Evolutionary conservation across 2,888 invertebrate species (phyloP).

Genomic region (Amblyteles armatorius): DNA sequence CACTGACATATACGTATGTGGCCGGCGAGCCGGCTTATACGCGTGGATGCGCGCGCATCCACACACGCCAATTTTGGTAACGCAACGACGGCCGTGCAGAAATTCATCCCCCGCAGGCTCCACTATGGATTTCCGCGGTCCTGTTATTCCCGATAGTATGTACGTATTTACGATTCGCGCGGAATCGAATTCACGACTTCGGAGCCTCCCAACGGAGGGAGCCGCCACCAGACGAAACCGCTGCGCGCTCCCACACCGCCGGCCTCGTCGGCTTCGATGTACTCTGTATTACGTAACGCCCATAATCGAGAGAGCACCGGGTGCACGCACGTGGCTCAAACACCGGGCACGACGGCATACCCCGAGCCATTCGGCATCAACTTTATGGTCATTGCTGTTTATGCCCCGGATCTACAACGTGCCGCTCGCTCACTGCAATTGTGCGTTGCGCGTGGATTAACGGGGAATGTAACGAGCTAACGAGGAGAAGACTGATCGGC

Average conservation of each 20-base stretch:
- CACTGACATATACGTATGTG: too few species aligned
- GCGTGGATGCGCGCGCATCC: background rate
- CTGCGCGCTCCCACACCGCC: slow-evolving; percentile 29
- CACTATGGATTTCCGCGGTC: slow-evolving; percentile 44
- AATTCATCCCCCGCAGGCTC: slow-evolving; percentile 29
- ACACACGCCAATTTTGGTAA: slow-evolving; percentile 4
- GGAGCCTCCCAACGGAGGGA: slow-evolving; percentile 47
- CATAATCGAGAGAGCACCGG: slow-evolving; percentile 59
- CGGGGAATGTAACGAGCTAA: background rate
- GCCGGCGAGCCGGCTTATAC: background rate
- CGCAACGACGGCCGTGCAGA: background rate
- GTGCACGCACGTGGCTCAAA: slow-evolving; percentile 45
- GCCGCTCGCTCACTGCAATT: slow-evolving; percentile 5
- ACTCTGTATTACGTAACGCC: slow-evolving; percentile 47
- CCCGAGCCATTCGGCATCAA: slow-evolving; percentile 17
- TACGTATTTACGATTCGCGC: slow-evolving; percentile 61
- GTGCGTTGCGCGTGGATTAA: background rate
- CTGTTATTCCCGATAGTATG: slow-evolving; percentile 65
- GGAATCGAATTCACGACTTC: slow-evolving; percentile 65
- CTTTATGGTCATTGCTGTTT: slow-evolving; percentile 58
- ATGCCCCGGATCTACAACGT: slow-evolving; percentile 12
- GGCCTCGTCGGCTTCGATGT: slow-evolving; percentile 35
- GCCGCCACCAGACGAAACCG: background rate
- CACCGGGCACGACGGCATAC: slow-evolving; percentile 23
- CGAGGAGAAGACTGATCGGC: background rate